Evolutionary conservation across 2,888 invertebrate species (phyloP), one percentile per base, ranked within the genome.

Genomic region (Melieria crassipennis): DNA sequence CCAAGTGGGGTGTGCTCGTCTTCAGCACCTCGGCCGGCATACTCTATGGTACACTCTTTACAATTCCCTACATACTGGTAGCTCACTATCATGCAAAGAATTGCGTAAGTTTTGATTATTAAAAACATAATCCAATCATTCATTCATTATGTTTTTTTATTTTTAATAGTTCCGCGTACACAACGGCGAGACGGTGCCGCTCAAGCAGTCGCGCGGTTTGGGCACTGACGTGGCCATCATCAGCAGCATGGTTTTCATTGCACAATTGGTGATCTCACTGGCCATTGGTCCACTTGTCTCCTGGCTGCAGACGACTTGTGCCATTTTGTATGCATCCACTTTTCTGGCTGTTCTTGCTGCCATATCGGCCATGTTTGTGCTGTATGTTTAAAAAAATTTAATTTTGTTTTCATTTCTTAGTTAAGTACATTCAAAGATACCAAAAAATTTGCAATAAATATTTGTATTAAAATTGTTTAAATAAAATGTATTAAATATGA

Each of bases 141-240:
- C 30, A 63, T 10, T 11, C 42, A n/a, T 30, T 45, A n/a, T 5
- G 3, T 48, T 48, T 48, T 13, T 63, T 48, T 9, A 16, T 48
- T 13, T 63, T 48, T 9, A 16, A 5, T 71, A 87, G 87, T 86
- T 87, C 73, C 80, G 81, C 67, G 73, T 84, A 4, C 81, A 76
- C 10, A 80, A 83, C 63, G 86, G 86, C 4, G 86, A 85, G 75
- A 84, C 82, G 47, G 79, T 86, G n/a, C 85, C 85, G 0, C 69
- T 86, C 46, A 86, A 85, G 57, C 84, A 86, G 69, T 76, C 80
- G n/a, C 84, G 87, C 47, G 87, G 87, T 1, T 78, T 87, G 61
- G 87, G 87, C 55, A 87, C 87, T 1, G 87, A 87, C 79, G 83
- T 87, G 67, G 87, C 87, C 69, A 87, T 87, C 48, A 85, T 87